Evolutionary conservation across 2,113 vertebrate species (phyloP).

Genomic region (Cyprinodon brontotheroides): DNA sequence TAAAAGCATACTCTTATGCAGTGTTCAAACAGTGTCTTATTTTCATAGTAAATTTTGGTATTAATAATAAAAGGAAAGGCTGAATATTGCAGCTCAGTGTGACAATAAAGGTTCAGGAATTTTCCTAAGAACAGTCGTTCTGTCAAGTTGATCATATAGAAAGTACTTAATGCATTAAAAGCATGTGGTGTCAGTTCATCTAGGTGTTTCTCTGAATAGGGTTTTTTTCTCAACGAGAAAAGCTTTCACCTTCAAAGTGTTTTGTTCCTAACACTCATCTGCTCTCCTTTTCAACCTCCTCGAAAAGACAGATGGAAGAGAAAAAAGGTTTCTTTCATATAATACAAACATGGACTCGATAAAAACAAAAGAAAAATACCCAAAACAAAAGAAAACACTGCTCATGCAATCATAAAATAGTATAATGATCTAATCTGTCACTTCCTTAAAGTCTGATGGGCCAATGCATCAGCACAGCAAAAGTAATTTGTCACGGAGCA

Average conservation of each 20-base stretch:
- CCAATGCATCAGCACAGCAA: constrained; percentile 63
- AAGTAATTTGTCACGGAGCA: constrained; percentile 60
- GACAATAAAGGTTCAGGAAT: neutral
- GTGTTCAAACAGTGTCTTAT: neutral
- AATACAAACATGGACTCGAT: constrained; percentile 12
- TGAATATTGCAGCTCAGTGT: neutral
- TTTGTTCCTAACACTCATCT: constrained; percentile 1
- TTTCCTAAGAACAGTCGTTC: neutral
- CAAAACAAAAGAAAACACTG: constrained; percentile 24
- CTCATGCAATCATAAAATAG: constrained; percentile 54
- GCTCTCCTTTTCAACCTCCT: constrained; percentile 9
- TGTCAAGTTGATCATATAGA: neutral
- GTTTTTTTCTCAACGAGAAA: constrained; percentile 10
- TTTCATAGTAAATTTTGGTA: constrained; percentile 7
- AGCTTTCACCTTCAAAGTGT: neutral
- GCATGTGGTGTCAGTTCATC: neutral
- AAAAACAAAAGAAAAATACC: constrained; percentile 28
- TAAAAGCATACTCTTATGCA: neutral
- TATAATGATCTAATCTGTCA: constrained; percentile 73
- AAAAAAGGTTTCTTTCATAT: constrained; percentile 24
- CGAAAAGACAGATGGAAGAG: neutral
- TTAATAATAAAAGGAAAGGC: neutral
- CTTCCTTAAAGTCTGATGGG: constrained; percentile 65
- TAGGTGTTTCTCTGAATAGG: constrained; percentile 10
- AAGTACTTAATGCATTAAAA: neutral